Evolutionary conservation across 2,888 invertebrate genomes (phyloP).

Genomic region (Nomada ruficornis): DNA sequence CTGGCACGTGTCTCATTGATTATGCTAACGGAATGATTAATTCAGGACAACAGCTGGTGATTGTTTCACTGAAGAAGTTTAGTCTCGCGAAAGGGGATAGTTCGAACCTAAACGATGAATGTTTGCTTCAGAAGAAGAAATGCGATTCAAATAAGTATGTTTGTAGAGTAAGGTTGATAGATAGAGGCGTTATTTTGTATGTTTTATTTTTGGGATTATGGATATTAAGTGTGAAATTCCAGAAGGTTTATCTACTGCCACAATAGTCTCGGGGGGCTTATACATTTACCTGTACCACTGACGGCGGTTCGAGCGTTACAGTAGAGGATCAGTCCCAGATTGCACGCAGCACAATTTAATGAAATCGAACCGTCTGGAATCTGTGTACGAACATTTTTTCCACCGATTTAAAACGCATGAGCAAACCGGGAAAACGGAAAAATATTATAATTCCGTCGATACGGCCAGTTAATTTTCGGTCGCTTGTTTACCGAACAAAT

Average conservation of each 20-base stretch:
- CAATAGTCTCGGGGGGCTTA: too few relatives aligned
- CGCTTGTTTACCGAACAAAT: background rate
- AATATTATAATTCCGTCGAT: background rate
- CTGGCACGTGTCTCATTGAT: constrained; percentile 48
- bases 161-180: background rate
- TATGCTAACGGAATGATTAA: constrained; percentile 57
- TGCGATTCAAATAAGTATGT: too few relatives aligned
- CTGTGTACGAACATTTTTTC: background rate
- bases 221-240: background rate
- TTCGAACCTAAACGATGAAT: background rate
- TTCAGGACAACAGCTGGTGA: constrained; percentile 33
- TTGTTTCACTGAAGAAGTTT: background rate
- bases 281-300: background rate
- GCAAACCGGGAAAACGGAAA: background rate
- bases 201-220: background rate
- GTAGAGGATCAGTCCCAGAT: background rate
- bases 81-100: background rate
- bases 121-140: background rate
- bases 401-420: background rate
- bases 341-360: background rate
- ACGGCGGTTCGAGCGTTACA: background rate
- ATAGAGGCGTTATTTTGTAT: too few relatives aligned
- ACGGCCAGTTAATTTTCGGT: background rate
- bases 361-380: background rate
- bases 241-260: background rate